Evolutionary conservation across 2,888 invertebrate genomes (phyloP).

Genomic region (Leptura quadrifasciata): DNA sequence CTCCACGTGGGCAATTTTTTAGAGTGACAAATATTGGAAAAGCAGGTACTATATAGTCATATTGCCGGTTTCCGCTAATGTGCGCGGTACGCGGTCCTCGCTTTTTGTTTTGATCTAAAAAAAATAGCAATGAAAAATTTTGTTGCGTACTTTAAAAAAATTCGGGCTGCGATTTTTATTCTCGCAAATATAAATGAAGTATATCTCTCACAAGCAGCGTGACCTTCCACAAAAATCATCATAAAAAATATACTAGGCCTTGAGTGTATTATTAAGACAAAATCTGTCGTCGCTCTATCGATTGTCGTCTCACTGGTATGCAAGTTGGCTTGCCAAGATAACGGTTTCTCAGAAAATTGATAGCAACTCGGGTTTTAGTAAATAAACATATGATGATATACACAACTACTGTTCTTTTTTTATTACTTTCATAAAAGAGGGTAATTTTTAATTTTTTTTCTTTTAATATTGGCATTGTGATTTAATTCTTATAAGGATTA

Average conservation of each 20-base stretch:
- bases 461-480: too few relatives aligned
- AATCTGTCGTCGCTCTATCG: neutral
- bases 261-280: conserved; percentile 1
- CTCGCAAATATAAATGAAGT: neutral
- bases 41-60: too few relatives aligned
- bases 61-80: too few relatives aligned
- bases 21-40: too few relatives aligned
- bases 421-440: neutral
- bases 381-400: neutral
- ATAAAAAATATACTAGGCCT: neutral
- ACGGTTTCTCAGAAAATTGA: neutral
- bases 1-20: too few relatives aligned
- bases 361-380: neutral
- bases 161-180: neutral
- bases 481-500: too few relatives aligned
- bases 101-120: too few relatives aligned
- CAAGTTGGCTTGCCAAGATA: neutral
- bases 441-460: too few relatives aligned
- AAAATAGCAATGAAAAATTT: too few relatives aligned
- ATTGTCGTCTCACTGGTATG: conserved; percentile 7
- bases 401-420: neutral
- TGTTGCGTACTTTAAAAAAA: too few relatives aligned
- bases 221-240: neutral
- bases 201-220: neutral
- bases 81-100: too few relatives aligned